phyloP scores from a whole-genome alignment of 2,113 vertebrate species.

The Motacilla tschutschensis region DNA sequence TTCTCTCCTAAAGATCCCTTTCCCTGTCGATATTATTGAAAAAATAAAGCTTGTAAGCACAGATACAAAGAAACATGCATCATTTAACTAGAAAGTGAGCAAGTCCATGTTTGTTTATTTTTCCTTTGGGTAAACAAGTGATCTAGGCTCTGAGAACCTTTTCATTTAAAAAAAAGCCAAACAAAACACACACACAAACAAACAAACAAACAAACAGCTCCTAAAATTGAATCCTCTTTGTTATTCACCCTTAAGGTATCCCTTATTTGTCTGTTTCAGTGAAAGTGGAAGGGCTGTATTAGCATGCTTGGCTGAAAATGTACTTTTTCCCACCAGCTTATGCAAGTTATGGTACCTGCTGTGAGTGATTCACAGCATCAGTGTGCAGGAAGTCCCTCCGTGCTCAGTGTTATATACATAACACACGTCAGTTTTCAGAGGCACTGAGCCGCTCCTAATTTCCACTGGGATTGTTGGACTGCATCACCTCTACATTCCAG shows the following conservation, averaged over 20 bases:
- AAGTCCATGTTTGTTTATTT: neutral
- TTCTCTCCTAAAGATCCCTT: neutral
- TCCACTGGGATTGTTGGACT: constrained; percentile 19
- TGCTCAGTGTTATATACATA: neutral
- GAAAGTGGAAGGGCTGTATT: neutral
- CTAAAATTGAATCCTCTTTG: neutral
- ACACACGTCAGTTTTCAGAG: neutral
- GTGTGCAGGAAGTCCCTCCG: neutral
- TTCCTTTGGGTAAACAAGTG: neutral
- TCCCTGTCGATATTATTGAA: neutral
- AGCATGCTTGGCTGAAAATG: neutral
- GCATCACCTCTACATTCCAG: neutral
- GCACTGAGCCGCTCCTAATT: neutral
- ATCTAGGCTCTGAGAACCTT: neutral
- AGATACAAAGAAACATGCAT: neutral
- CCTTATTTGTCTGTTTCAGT: neutral
- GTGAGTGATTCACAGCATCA: neutral
- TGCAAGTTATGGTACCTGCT: neutral
- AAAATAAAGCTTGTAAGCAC: neutral
- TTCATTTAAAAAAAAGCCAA: neutral
- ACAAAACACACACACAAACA: neutral
- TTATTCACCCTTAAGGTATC: neutral
- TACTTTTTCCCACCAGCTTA: neutral
- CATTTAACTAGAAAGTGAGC: neutral
- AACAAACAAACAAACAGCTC: too few species aligned